These are phyloP conservation scores for Maccullochella peelii DNA, from an alignment of 2,113 vertebrate genomes.

Conservation along the genomic window DNA sequence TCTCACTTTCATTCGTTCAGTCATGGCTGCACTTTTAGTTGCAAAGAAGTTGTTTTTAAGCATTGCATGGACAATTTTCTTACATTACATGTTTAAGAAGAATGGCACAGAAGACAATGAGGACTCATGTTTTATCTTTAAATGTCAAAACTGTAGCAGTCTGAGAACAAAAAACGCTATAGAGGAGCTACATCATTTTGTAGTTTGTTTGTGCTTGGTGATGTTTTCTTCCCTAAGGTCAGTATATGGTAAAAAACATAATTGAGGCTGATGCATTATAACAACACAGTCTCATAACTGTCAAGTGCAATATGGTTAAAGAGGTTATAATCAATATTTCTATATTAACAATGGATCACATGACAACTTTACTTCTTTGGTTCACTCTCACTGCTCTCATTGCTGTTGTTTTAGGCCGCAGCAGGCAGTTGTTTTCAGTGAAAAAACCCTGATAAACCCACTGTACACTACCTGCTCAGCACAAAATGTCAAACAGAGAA, in stretches of 20 bases:
- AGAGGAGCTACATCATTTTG: background rate
- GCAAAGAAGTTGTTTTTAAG: background rate
- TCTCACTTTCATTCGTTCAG: background rate
- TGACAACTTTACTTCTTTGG: background rate
- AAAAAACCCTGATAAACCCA: background rate
- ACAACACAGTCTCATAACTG: background rate
- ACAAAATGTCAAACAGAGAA: background rate
- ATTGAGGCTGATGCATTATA: background rate
- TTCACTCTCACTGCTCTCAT: background rate
- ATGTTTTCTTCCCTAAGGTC: background rate
- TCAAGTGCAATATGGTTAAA: background rate
- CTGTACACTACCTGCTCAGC: background rate
- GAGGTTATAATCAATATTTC: background rate
- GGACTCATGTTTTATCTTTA: too few relatives aligned
- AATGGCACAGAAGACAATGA: background rate
- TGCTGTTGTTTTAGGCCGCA: background rate
- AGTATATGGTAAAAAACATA: background rate
- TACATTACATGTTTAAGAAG: background rate
- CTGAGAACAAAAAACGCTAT: background rate
- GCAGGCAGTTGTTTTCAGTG: too few relatives aligned
- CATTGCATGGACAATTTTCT: background rate
- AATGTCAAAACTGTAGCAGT: too few relatives aligned
- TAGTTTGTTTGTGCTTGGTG: background rate
- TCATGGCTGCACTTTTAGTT: background rate
- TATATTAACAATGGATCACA: background rate